Conservation (phyloP, 35 echinoderm and acorn worm genomes). For the Patiria miniata region DNA sequence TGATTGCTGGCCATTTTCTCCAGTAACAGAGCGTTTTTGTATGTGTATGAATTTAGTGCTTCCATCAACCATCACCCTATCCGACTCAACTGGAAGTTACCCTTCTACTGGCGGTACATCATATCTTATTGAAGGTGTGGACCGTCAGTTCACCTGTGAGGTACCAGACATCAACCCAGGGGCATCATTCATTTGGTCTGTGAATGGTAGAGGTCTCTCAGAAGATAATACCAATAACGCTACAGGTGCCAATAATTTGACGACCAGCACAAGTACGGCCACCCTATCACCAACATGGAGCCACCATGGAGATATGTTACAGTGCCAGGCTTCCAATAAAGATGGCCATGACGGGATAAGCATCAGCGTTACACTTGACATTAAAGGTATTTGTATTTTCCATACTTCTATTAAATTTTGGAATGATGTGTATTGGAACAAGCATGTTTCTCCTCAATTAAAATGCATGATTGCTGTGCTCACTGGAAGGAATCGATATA, state of each 20-base stretch:
- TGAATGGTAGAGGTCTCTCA: not conserved
- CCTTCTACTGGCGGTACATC: not conserved
- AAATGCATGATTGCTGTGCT: no score
- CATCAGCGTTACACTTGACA: not conserved
- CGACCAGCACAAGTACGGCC: not conserved
- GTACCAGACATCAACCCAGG: slow-evolving; percentile 1
- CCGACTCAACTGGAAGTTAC: not conserved
- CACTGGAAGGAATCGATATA: no score
- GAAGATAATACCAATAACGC: not conserved
- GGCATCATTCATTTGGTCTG: not conserved
- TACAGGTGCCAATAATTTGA: not conserved
- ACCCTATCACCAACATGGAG: not conserved
- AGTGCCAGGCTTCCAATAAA: not conserved
- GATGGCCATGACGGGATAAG: not conserved
- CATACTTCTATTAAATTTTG: no score
- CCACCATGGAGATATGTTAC: not conserved
- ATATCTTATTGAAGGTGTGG: not conserved
- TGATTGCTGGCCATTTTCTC: no score
- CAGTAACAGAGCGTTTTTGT: no score
- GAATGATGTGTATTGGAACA: no score
- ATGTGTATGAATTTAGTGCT: no score
- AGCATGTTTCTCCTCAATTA: no score
- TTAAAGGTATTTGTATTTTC: not conserved
- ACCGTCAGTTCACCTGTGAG: not conserved
- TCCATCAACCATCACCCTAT: not conserved